Evolutionary conservation across 2,797 vertebrate species (phyloP).

Genomic region (Toxotes lorentzi): DNA sequence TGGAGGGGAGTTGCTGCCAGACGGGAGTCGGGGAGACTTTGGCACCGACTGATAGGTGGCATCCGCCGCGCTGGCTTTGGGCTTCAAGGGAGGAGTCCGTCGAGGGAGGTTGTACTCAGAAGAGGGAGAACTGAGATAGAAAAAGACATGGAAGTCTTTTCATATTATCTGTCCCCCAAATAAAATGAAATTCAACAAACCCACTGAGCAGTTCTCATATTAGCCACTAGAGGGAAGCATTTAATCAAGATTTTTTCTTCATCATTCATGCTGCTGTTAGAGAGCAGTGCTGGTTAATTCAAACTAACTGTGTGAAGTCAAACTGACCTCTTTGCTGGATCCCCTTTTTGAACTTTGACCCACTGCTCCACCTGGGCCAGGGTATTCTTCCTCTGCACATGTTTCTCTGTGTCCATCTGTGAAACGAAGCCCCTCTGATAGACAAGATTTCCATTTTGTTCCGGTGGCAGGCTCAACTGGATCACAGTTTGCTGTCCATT

Average conservation of each 20-base stretch:
- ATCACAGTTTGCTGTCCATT: constrained; percentile 85
- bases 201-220: neutral
- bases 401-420: constrained; percentile 88
- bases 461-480: constrained; percentile 76
- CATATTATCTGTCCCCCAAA: neutral
- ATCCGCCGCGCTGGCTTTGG: constrained; percentile 83
- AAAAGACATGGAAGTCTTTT: constrained; percentile 15
- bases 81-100: constrained; percentile 89
- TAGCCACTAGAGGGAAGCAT: constrained; percentile 77
- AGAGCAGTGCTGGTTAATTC: neutral
- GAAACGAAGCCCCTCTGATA: constrained; percentile 88
- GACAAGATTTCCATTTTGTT: constrained; percentile 90
- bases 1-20: constrained; percentile 88
- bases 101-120: constrained; percentile 89
- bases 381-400: constrained; percentile 91
- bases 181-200: neutral
- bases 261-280: constrained; percentile 15
- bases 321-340: constrained; percentile 86
- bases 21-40: constrained; percentile 89
- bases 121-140: constrained; percentile 73
- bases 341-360: constrained; percentile 95
- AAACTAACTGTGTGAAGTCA: constrained; percentile 11
- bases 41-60: constrained; percentile 94
- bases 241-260: constrained; percentile 11
- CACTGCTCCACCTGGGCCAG: constrained; percentile 96